Evolutionary conservation across 2,113 vertebrate species (phyloP).

Genomic region (Brachionichthys hirsutus): DNA sequence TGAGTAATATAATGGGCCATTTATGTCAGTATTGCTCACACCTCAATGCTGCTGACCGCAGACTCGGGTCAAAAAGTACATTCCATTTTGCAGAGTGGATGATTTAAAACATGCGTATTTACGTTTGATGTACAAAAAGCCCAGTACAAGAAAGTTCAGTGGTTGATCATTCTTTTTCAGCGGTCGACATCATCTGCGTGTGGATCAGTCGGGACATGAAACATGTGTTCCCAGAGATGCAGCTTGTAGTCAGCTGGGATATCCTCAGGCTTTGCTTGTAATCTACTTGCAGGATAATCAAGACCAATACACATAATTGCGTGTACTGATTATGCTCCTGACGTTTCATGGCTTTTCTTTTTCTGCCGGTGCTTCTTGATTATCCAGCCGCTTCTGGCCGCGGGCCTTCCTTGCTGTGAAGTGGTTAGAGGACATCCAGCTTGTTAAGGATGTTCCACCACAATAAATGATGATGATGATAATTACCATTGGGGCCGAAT

Average conservation of each 20-base stretch:
- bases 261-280: not conserved
- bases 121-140: not conserved
- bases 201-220: not conserved
- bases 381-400: not conserved
- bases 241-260: not conserved
- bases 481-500: not conserved
- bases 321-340: not conserved
- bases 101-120: slow-evolving; percentile 1
- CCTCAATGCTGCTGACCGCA: slow-evolving; percentile 4
- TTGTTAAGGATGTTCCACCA: not conserved
- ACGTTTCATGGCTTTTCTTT: not conserved
- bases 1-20: slow-evolving; percentile 37
- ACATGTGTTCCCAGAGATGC: not conserved
- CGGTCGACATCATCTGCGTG: not conserved
- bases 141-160: slow-evolving; percentile 6
- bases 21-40: slow-evolving; percentile 29
- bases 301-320: not conserved
- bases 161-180: slow-evolving; percentile 1
- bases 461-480: not conserved
- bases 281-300: not conserved
- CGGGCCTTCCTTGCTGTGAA: not conserved
- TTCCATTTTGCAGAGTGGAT: slow-evolving; percentile 14
- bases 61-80: not conserved
- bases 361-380: not conserved
- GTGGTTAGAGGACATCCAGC: not conserved